phyloP scores from a whole-genome alignment of 1,140 invertebrate genomes.

The Tetragnatha versicolor region DNA sequence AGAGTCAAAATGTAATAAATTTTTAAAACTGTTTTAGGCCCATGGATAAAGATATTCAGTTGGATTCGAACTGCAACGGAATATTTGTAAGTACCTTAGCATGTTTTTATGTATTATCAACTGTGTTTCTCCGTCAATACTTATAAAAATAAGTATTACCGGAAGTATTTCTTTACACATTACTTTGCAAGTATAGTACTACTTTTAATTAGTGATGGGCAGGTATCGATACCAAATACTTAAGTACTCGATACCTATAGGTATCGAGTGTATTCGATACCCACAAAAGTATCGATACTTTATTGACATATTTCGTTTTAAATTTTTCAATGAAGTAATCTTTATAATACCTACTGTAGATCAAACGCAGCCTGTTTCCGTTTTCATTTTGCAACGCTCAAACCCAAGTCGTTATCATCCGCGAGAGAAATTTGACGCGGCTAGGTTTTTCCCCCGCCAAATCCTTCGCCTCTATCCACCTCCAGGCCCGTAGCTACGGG shows the following conservation, averaged over 20 bases:
- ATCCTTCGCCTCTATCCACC: too few relatives aligned
- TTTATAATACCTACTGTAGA: too few relatives aligned
- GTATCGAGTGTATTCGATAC: not conserved
- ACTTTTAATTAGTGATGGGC: not conserved
- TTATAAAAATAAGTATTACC: not conserved
- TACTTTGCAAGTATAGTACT: not conserved
- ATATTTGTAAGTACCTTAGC: constrained; percentile 62
- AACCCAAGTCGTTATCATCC: too few relatives aligned
- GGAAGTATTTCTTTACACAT: not conserved
- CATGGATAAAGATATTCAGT: constrained; percentile 60
- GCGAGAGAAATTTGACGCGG: too few relatives aligned
- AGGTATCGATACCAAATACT: not conserved
- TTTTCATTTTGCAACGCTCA: too few relatives aligned
- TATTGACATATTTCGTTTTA: too few relatives aligned
- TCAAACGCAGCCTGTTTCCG: too few relatives aligned
- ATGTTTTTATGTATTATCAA: constrained; percentile 8
- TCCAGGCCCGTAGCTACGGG: too few relatives aligned
- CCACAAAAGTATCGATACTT: not conserved
- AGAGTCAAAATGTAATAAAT: too few relatives aligned
- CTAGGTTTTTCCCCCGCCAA: too few relatives aligned
- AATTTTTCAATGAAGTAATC: too few relatives aligned
- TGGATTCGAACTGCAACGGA: constrained; percentile 68
- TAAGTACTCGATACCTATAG: not conserved
- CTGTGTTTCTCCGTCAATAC: too few relatives aligned
- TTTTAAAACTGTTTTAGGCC: constrained; percentile 51